A percentile compares a stretch with the other conserved stretches of the same genome.
Evolutionary conservation across 2,113 vertebrate genomes (phyloP).

Genomic region (Tyto alba): DNA sequence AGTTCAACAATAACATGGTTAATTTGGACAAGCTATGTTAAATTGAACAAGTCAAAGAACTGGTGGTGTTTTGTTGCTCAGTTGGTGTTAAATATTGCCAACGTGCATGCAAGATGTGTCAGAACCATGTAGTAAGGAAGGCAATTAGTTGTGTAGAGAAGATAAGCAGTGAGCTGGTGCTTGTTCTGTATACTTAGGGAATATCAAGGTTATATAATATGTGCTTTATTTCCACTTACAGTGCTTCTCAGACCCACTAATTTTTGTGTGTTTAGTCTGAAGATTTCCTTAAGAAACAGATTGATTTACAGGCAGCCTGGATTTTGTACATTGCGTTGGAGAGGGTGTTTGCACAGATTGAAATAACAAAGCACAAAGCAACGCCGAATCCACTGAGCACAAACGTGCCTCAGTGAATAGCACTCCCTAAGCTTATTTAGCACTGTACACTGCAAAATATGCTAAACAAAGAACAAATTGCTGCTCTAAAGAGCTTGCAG

Average conservation of each 20-base stretch:
- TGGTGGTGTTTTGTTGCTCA: background rate
- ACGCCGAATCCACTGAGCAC: background rate
- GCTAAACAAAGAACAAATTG: slow-evolving; percentile 38
- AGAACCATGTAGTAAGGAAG: background rate
- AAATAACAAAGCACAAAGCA: background rate
- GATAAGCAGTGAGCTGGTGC: background rate
- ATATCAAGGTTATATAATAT: accelerated
- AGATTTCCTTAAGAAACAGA: background rate
- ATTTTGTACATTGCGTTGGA: background rate
- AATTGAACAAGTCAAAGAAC: background rate
- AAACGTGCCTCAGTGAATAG: background rate
- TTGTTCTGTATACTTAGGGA: background rate
- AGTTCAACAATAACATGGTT: background rate
- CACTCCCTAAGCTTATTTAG: slow-evolving; percentile 26
- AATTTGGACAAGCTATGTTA: background rate
- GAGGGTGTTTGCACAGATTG: background rate
- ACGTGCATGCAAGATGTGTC: background rate
- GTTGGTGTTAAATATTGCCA: background rate
- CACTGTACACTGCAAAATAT: background rate
- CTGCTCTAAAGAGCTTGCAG: slow-evolving; percentile 35
- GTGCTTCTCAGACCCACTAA: background rate
- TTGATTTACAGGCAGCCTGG: background rate
- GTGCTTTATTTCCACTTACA: background rate
- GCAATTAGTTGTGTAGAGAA: background rate
- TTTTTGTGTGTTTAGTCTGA: background rate